phyloP scores from a whole-genome alignment of 1,140 invertebrate genomes.

The Lethocerus indicus region DNA sequence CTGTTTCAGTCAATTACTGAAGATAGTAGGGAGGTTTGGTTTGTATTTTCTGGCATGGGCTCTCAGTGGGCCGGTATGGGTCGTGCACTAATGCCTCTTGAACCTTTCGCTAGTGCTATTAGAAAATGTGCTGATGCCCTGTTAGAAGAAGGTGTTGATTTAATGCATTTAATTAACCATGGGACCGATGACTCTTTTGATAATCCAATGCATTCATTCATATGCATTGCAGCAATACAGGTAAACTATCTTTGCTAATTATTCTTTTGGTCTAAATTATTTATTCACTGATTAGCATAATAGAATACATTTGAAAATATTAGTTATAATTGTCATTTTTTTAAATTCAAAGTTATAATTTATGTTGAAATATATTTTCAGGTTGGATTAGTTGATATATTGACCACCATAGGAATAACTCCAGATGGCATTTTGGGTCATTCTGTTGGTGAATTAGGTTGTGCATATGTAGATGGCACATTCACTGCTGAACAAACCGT shows the following conservation, averaged over 20 bases:
- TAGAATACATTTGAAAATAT: too few species aligned
- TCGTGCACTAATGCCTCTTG: conserved; percentile 59
- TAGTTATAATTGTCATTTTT: too few species aligned
- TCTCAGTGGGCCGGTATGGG: conserved; percentile 94
- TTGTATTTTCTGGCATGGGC: conserved; percentile 92
- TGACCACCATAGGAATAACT: conserved; percentile 53
- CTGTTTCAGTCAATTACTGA: too few species aligned
- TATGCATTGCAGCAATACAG: conserved; percentile 88
- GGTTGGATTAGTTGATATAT: conserved; percentile 75
- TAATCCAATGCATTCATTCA: conserved; percentile 73
- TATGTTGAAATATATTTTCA: conserved; percentile 18
- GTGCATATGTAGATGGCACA: conserved; percentile 91
- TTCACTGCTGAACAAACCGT: conserved; percentile 86
- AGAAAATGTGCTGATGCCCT: conserved; percentile 55
- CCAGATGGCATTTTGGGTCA: conserved; percentile 93
- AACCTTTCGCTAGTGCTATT: conserved; percentile 62
- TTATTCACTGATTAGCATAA: too few species aligned
- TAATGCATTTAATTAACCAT: conserved; percentile 63
- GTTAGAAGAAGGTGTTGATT: conserved; percentile 56
- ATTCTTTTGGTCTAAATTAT: too few species aligned
- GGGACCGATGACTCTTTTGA: conserved; percentile 58
- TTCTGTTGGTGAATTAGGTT: conserved; percentile 87
- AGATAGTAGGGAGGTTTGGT: conserved; percentile 72
- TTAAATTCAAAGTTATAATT: too few species aligned
- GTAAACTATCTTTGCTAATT: conserved; percentile 23